These are phyloP conservation scores for Patiria miniata DNA, from an alignment of 35 echinoderm and acorn worm genomes.

Conservation along the genomic window DNA sequence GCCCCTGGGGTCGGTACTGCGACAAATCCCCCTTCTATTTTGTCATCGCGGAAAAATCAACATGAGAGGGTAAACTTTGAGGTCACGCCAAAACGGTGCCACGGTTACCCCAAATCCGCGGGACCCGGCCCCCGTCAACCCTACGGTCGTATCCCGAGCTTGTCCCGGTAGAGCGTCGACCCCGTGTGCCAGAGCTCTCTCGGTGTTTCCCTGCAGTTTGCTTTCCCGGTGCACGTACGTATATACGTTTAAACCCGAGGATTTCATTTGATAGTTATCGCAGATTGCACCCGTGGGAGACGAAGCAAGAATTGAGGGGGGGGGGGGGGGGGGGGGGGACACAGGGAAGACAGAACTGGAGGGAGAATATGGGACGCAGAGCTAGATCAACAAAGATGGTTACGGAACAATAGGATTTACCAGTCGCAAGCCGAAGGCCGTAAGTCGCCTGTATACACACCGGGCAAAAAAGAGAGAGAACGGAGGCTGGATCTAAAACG, in stretches of 20 bases:
- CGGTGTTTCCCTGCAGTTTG: not conserved
- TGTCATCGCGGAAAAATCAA: slow-evolving; percentile 20
- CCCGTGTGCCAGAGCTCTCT: not conserved
- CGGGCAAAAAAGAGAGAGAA: not conserved
- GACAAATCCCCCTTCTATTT: slow-evolving; percentile 32
- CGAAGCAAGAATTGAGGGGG: not conserved
- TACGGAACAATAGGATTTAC: slow-evolving; percentile 23
- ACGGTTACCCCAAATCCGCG: slow-evolving; percentile 1
- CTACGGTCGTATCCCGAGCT: not conserved
- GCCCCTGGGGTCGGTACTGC: not conserved
- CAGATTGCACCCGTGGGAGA: slow-evolving; percentile 29
- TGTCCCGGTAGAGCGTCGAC: not conserved
- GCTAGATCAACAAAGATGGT: slow-evolving; percentile 17
- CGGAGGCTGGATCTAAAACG: too few relatives aligned
- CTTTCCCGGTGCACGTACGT: not conserved
- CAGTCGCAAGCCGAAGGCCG: slow-evolving; percentile 1
- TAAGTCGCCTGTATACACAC: slow-evolving; percentile 17
- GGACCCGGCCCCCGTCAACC: not conserved
- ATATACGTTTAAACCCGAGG: too few relatives aligned
- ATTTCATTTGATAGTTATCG: slow-evolving; percentile 5
- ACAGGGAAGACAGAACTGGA: not conserved
- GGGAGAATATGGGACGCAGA: too few relatives aligned
- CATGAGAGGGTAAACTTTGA: slow-evolving; percentile 1
- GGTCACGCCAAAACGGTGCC: not conserved
- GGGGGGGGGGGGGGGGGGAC: not conserved